phyloP scores from a whole-genome alignment of 2,888 invertebrate species.

The Cloeon dipterum region DNA sequence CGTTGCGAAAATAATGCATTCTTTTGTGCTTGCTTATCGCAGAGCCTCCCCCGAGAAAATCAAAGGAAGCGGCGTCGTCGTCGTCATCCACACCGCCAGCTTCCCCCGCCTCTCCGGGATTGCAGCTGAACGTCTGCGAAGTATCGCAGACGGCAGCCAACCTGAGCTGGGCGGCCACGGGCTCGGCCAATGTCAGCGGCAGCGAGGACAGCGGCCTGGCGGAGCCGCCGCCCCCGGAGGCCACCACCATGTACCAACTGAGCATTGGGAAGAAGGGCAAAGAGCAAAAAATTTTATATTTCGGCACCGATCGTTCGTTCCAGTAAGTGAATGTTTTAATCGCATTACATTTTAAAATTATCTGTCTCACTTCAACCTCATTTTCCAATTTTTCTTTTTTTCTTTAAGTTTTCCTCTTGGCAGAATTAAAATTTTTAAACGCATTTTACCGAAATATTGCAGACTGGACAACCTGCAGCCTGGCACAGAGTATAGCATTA shows the following conservation, averaged over 20 bases:
- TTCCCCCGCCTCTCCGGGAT: too few species aligned
- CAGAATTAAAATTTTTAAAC: neutral
- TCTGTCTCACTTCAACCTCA: neutral
- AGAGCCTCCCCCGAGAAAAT: too few species aligned
- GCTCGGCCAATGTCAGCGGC: neutral
- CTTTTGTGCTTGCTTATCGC: too few species aligned
- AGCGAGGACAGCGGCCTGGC: constrained; percentile 1
- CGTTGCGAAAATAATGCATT: too few species aligned
- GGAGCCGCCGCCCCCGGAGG: neutral
- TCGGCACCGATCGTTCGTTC: constrained; percentile 41
- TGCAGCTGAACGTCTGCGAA: too few species aligned
- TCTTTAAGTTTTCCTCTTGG: neutral
- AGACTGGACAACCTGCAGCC: constrained; percentile 62
- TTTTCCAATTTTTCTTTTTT: neutral
- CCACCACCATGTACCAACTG: constrained; percentile 35
- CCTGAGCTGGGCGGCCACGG: neutral
- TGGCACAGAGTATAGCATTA: constrained; percentile 68
- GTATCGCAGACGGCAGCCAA: neutral
- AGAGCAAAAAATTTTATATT: constrained; percentile 67
- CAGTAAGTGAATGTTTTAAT: constrained; percentile 36
- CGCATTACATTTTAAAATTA: too few species aligned
- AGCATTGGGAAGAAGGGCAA: constrained; percentile 52
- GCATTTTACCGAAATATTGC: too few species aligned
- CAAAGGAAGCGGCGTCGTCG: too few species aligned
- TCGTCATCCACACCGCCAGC: too few species aligned